These are phyloP conservation scores for Poeciliopsis turrubarensis DNA, from an alignment of 2,113 vertebrate genomes.

Conservation along the genomic window DNA sequence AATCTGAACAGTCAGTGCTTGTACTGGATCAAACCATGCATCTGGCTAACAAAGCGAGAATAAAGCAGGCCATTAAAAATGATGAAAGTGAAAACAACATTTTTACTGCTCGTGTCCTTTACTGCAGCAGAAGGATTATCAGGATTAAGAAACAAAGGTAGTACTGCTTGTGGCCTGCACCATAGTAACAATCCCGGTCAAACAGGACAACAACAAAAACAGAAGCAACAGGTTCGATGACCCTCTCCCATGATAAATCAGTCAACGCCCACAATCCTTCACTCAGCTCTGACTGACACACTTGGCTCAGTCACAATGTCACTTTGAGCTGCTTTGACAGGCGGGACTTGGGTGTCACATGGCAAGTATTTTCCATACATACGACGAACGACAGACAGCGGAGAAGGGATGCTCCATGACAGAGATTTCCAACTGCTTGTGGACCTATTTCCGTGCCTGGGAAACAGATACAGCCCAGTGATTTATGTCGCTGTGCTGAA, in stretches of 20 bases:
- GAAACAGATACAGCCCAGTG: slow-evolving; percentile 56
- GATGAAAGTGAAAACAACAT: slow-evolving; percentile 40
- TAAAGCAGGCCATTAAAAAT: slow-evolving; percentile 36
- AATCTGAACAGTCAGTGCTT: not conserved
- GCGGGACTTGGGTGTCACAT: slow-evolving; percentile 23
- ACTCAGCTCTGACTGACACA: slow-evolving; percentile 57
- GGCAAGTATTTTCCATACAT: slow-evolving; percentile 70
- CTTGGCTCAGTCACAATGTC: slow-evolving; percentile 49
- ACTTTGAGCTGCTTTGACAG: slow-evolving; percentile 26
- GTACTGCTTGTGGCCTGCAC: slow-evolving; percentile 47
- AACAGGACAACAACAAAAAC: slow-evolving; percentile 54
- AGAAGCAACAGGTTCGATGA: slow-evolving; percentile 23
- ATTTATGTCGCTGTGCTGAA: slow-evolving; percentile 46
- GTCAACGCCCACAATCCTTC: slow-evolving; percentile 51
- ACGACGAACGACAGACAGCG: slow-evolving; percentile 40
- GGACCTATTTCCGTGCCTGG: slow-evolving; percentile 53
- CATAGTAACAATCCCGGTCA: slow-evolving; percentile 30
- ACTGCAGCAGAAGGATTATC: slow-evolving; percentile 26
- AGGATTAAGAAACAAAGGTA: slow-evolving; percentile 20
- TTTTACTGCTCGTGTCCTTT: slow-evolving; percentile 25
- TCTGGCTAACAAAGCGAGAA: not conserved
- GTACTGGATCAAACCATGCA: not conserved
- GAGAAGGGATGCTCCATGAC: slow-evolving; percentile 26
- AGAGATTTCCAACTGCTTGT: slow-evolving; percentile 57
- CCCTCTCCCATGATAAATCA: slow-evolving; percentile 36